Percentiles rank a stretch among this genome's conserved stretches.
Conservation (phyloP, 2,888 invertebrate genomes). For the Aphodius sticticus region DNA sequence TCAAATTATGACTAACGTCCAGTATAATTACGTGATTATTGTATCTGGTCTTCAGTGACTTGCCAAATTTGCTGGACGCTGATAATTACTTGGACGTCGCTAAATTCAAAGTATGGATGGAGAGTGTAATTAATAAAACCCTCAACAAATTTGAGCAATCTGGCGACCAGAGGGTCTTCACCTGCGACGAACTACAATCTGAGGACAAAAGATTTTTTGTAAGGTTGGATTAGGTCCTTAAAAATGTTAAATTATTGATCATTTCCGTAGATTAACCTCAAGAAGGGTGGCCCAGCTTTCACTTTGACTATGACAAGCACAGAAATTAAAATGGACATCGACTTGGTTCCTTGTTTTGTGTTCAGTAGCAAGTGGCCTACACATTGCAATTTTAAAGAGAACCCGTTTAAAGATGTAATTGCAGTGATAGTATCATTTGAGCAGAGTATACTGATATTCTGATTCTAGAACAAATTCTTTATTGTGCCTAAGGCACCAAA, state of each 20-base stretch:
- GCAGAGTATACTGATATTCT: background rate
- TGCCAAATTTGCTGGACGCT: constrained; percentile 51
- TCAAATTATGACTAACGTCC: background rate
- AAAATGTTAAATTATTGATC: background rate
- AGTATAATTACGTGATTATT: constrained; percentile 23
- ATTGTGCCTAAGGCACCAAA: constrained; percentile 54
- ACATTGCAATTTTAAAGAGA: constrained; percentile 45
- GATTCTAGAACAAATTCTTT: constrained; percentile 49
- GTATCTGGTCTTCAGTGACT: constrained; percentile 34
- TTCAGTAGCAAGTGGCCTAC: constrained; percentile 51
- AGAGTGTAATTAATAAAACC: constrained; percentile 61
- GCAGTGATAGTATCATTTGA: background rate
- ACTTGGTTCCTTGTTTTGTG: constrained; percentile 56
- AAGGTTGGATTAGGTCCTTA: constrained; percentile 15
- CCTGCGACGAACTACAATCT: background rate
- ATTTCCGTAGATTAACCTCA: constrained; percentile 29
- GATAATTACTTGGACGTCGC: constrained; percentile 54
- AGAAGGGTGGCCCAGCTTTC: constrained; percentile 64
- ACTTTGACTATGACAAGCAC: constrained; percentile 59
- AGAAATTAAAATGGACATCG: constrained; percentile 61
- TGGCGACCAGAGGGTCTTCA: constrained; percentile 23
- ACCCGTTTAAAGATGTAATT: constrained; percentile 37
- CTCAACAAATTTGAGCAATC: constrained; percentile 55
- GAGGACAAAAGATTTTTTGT: constrained; percentile 30
- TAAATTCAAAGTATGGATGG: constrained; percentile 60